Base-by-base conservation (phyloP, 2,113 vertebrate species). In the Marmota monax region DNA sequence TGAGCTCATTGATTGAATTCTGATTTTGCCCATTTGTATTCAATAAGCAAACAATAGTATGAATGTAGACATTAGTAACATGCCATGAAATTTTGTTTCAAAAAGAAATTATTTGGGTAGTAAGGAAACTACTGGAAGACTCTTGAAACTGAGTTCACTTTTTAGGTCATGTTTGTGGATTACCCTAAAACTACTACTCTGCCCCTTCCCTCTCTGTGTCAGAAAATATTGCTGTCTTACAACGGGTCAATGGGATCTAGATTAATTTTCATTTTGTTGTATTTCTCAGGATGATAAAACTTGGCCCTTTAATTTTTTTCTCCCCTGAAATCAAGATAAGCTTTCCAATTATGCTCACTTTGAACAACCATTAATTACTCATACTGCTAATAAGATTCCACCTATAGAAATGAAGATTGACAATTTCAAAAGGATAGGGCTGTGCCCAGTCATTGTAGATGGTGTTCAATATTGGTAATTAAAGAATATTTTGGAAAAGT, bases 31-130 rank as follows among this genome's bases (percentile, higher is more conserved):
- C 22, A 58, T 87, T 82, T 80, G 39, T 58, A 63, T 34, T 77
- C 9, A 76, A 51, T 92, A 93, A 89, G 87, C 9, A 74, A 80
- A 67, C 39, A 14, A 34, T 53, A 61, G 58, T 61, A 5, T 39
- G 20, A 86, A 2, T 65, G 2, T 72, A 74, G 37, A 83, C 9
- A 53, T 92, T 53, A 88, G 14, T 85, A 39, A 63, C 8, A 91
- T 70, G 2, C 61, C 20, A 83, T 83, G 56, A 82, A 73, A 78
- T 92, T 73, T 96, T 63, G n/a, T 91, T 83, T 88, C 51, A 69
- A 85, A 85, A 39, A 91, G 0, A 85, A 94, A 77, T 83, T 5
- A 18, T 67, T 82, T 91, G 63, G 12, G 1, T 79, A 37, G 4
- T 29, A 93, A 56, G 58, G 61, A 65, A 80, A n/a, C 25, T 32